These are phyloP conservation scores for Lasioglossum calceatum DNA, from an alignment of 2,888 invertebrate species.

Conservation along the genomic window DNA sequence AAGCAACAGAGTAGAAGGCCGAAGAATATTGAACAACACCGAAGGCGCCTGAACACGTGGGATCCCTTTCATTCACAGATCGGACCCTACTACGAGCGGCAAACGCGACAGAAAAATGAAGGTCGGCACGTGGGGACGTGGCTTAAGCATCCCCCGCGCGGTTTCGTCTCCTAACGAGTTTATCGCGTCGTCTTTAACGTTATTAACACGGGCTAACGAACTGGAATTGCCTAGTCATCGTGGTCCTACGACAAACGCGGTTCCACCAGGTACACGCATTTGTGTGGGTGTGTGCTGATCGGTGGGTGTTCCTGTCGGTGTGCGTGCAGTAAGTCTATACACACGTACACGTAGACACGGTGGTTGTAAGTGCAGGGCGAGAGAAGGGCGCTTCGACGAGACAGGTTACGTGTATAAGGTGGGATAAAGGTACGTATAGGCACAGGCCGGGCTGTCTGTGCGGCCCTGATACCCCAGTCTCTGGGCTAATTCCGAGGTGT, in stretches of 20 bases:
- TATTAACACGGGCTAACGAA: slow-evolving; percentile 81
- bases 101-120: slow-evolving; percentile 20
- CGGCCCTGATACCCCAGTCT: slow-evolving; percentile 79
- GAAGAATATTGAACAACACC: background rate
- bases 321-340: slow-evolving; percentile 45
- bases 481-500: slow-evolving; percentile 83
- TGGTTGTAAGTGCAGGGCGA: slow-evolving; percentile 68
- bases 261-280: slow-evolving; percentile 63
- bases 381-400: slow-evolving; percentile 65
- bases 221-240: slow-evolving; percentile 79
- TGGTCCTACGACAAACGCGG: slow-evolving; percentile 61
- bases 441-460: slow-evolving; percentile 73
- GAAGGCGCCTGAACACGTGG: background rate
- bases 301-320: background rate
- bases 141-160: slow-evolving; percentile 59
- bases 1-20: background rate
- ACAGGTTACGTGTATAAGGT: slow-evolving; percentile 77
- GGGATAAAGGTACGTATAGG: slow-evolving; percentile 78
- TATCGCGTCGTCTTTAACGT: slow-evolving; percentile 79
- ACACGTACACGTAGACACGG: slow-evolving; percentile 23
- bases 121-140: slow-evolving; percentile 42
- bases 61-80: background rate
- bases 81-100: background rate
- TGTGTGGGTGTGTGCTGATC: slow-evolving; percentile 41
- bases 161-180: slow-evolving; percentile 75